Base-by-base conservation (phyloP, 2,888 invertebrate genomes). In the Pseudococcus viburni region DNA sequence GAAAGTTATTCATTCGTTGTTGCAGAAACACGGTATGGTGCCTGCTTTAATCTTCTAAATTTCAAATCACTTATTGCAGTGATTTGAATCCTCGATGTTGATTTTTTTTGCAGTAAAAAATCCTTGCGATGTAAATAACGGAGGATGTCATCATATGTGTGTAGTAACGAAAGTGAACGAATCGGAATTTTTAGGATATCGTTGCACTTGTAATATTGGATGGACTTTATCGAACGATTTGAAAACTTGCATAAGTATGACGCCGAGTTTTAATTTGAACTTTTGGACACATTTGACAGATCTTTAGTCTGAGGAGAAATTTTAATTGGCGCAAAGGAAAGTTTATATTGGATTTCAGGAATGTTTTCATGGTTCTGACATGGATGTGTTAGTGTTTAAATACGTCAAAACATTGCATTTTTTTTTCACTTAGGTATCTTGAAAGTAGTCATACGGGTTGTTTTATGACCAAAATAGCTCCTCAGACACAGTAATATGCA, bases 121-220 rank as follows among this genome's bases (percentile, higher is more conserved):
- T 92, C 98, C 98, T 0, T 98, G 98, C 90, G 96, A 96, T 0
- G 94, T 93, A 90, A 96, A 95, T 91, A 97, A 97, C 90, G 97
- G 97, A 0, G 96, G 95, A 0, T 99, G 99, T 92, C 95, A 97
- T 84, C 98, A 99, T 90, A 95, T 99, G 95, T 99, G 98, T 91
- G 96, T 98, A 86, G 95, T 98, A 0, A 97, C 98, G 0, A 95
- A 95, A 59, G 93, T 94, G 1, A 94, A 93, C 88, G 92, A 92
- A 84, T 46, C 48, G 17, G 87, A 87, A 19, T 17, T 90, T 12
- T 12, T 83, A 83, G 92, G 93, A 0, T 98, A 95, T 91, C 94
- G 97, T 8, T 99, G 99, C 92, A 96, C 97, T 77, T 99, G 98
- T 91, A 94, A 96, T 90, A 96, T 97, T 51, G 98, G 98, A 9